Percentiles rank a stretch among this genome's conserved stretches.
Evolutionary conservation across 2,797 vertebrate genomes (phyloP).

Genomic region (Rhinatrema bivittatum): DNA sequence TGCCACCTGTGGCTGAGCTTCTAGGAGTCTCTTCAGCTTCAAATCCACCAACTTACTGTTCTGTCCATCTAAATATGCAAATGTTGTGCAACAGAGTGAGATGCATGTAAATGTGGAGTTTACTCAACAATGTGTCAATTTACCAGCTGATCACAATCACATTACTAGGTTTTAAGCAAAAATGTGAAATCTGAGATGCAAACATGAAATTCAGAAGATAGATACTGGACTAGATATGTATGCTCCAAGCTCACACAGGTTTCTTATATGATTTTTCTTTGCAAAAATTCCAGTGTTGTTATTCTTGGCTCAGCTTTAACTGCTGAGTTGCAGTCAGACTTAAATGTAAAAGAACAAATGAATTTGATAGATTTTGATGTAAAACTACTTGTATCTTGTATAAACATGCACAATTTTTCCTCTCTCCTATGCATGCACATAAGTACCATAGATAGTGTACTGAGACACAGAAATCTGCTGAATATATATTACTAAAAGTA

Average conservation of each 20-base stretch:
- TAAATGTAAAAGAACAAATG: conserved; percentile 1
- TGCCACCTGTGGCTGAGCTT: conserved; percentile 73
- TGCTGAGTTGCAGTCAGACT: conserved; percentile 10
- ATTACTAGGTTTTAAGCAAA: conserved; percentile 20
- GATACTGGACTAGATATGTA: background rate
- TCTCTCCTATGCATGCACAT: too few species aligned
- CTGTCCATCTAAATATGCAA: conserved; percentile 70
- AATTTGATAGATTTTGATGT: conserved; percentile 1
- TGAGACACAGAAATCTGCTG: too few species aligned
- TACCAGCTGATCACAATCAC: conserved; percentile 28
- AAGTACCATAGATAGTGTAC: too few species aligned
- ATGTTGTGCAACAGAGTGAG: conserved; percentile 40
- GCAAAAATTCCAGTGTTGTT: conserved; percentile 4
- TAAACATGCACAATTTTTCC: background rate
- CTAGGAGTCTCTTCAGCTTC: conserved; percentile 83
- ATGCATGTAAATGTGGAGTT: conserved; percentile 33
- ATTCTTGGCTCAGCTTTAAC: conserved; percentile 11
- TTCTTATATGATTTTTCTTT: conserved; percentile 1
- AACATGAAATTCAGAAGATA: background rate
- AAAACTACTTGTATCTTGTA: background rate
- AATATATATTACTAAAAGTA: too few species aligned
- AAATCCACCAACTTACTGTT: conserved; percentile 81
- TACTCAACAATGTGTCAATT: conserved; percentile 30
- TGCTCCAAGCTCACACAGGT: conserved; percentile 14
- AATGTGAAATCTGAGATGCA: conserved; percentile 7